A percentile compares a stretch with the other conserved stretches of the same genome.
Evolutionary conservation across 1,140 invertebrate species (phyloP).

Genomic region (Cardiocondyla obscurior): DNA sequence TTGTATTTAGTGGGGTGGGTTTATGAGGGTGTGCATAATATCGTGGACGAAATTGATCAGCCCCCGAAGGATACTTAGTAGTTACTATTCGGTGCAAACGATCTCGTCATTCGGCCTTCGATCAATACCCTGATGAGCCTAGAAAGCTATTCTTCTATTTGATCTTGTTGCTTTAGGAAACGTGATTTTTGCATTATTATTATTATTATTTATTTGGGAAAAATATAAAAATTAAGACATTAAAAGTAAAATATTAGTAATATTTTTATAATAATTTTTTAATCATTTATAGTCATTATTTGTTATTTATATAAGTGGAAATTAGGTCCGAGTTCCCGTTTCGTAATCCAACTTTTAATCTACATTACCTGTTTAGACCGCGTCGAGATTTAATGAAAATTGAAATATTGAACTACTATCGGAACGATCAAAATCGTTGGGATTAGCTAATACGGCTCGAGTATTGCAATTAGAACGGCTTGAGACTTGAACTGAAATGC

Average conservation of each 20-base stretch:
- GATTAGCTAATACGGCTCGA: not conserved
- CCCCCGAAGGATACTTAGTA: not conserved
- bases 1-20: conserved; percentile 12
- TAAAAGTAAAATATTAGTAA: too few relatives aligned
- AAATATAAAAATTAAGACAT: not conserved
- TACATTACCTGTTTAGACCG: not conserved
- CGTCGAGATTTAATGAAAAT: not conserved
- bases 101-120: not conserved
- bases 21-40: not conserved
- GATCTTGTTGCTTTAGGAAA: not conserved
- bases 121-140: conserved; percentile 8
- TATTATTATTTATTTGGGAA: not conserved
- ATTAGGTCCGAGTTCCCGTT: not conserved
- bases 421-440: not conserved
- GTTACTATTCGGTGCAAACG: not conserved
- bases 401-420: not conserved
- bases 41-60: conserved; percentile 23
- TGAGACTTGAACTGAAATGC: not conserved
- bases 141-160: not conserved
- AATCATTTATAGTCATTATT: not conserved
- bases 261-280: too few relatives aligned
- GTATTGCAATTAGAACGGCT: not conserved
- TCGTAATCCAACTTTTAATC: not conserved
- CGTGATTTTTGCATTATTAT: not conserved
- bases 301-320: not conserved